These are phyloP conservation scores for Hylomyscus alleni DNA, from an alignment of 2,797 vertebrate species.

Conservation along the genomic window DNA sequence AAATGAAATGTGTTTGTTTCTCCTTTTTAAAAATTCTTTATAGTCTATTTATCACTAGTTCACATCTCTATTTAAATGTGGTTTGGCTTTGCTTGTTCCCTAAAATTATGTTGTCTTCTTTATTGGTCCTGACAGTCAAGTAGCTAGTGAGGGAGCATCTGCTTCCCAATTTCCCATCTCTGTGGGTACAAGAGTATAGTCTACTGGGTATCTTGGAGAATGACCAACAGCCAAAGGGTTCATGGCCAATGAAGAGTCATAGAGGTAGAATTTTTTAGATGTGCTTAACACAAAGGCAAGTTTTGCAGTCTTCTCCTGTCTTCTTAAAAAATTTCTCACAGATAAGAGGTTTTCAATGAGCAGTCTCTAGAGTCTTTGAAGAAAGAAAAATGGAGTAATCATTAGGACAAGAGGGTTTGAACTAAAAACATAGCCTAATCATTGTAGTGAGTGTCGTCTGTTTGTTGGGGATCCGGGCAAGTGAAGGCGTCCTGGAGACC, in stretches of 20 bases:
- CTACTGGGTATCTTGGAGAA: conserved; percentile 69
- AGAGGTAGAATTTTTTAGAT: not conserved
- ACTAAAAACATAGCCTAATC: conserved; percentile 72
- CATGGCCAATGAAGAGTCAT: not conserved
- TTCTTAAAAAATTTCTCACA: conserved; percentile 12
- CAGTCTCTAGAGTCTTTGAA: conserved; percentile 38
- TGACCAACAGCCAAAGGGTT: conserved; percentile 29
- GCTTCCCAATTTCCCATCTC: conserved; percentile 57
- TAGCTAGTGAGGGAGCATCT: conserved; percentile 75
- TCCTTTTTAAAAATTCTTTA: conserved; percentile 47
- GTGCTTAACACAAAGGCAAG: not conserved
- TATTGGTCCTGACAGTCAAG: conserved; percentile 78
- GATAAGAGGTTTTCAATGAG: conserved; percentile 49
- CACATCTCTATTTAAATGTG: conserved; percentile 57
- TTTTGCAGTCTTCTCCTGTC: not conserved
- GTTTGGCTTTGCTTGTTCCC: conserved; percentile 44
- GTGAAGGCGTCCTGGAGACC: conserved; percentile 79
- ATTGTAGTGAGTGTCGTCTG: conserved; percentile 78
- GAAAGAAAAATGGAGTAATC: conserved; percentile 67
- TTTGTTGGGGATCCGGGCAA: conserved; percentile 82
- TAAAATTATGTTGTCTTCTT: conserved; percentile 82
- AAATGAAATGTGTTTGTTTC: not conserved
- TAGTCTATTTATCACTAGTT: conserved; percentile 36
- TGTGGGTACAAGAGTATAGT: conserved; percentile 69
- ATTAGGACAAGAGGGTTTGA: conserved; percentile 67